Evolutionary conservation across 2,888 invertebrate genomes (phyloP), one percentile per base, ranked within the genome.

Genomic region (Eucera pruinosa): DNA sequence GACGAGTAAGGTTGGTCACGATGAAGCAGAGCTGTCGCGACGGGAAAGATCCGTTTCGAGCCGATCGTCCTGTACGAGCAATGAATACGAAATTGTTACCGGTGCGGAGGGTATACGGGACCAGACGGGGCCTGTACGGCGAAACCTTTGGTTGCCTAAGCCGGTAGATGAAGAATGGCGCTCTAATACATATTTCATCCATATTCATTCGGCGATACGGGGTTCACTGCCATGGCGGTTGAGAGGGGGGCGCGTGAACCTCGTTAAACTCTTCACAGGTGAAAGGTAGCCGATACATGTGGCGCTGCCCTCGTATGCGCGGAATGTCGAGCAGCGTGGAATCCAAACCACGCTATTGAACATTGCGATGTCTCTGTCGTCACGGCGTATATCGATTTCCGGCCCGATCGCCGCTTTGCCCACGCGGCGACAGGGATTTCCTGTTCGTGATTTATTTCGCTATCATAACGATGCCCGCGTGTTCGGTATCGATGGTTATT

Each of bases 11-110:
- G 64, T 55, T 66, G 69, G 64, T 69, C 58, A 58, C 30, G 73
- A 78, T 41, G 80, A 74, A 57, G 70, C 68, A 60, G 62, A 60
- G 64, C 69, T 68, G 77, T 64, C 48, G 69, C 67, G 50, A 70
- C 62, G 48, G 65, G 45, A 68, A 61, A 78, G 83, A 88, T 86
- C 85, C 84, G 85, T 85, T 86, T 81, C 80, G 80, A 83, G 84
- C 81, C 83, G 87, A 88, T 88, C 86, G 86, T 81, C 84, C 83
- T 75, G 75, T 76, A 85, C 87, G 83, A 72, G 86, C 87, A 85
- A 88, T 89, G 90, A 90, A 90, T 90, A 89, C 86, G 84, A 88
- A 89, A 89, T 88, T 82, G 58, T 70, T 72, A 61, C 52, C 43
- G 9, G 62, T 15, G 25, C 33, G 47, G n/a, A 58, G 52, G 60